Conservation (phyloP, 1,140 invertebrate species). For the Cephus cinctus region DNA sequence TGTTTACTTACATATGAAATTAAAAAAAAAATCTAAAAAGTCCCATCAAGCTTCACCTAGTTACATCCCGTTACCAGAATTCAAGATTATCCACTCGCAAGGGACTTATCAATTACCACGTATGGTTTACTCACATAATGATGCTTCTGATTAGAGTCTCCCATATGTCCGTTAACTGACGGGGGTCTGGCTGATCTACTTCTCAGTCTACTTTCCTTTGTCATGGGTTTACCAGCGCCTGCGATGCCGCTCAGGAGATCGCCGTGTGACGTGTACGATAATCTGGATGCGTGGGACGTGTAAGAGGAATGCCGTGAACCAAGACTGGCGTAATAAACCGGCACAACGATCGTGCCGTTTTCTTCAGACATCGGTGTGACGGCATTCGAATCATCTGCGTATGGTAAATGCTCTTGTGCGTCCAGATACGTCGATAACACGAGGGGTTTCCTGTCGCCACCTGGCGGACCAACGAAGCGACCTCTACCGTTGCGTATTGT, state of each 20-base stretch:
- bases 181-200: slow-evolving; percentile 71
- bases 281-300: slow-evolving; percentile 87
- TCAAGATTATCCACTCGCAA: no score
- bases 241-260: slow-evolving; percentile 76
- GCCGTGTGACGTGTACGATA: slow-evolving; percentile 91
- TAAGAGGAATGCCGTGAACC: slow-evolving; percentile 90
- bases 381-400: slow-evolving; percentile 95
- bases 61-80: not conserved
- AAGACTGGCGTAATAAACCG: slow-evolving; percentile 81
- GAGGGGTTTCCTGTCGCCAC: slow-evolving; percentile 87
- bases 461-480: slow-evolving; percentile 62
- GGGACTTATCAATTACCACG: no score
- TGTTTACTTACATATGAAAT: no score
- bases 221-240: slow-evolving; percentile 67
- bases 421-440: slow-evolving; percentile 93
- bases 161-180: slow-evolving; percentile 59
- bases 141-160: slow-evolving; percentile 68
- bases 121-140: slow-evolving; percentile 66
- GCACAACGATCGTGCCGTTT: slow-evolving; percentile 91
- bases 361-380: slow-evolving; percentile 98
- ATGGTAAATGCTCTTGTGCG: slow-evolving; percentile 94
- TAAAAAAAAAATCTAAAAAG: no score
- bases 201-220: slow-evolving; percentile 80
- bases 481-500: slow-evolving; percentile 80
- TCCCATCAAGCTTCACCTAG: no score